Base-by-base conservation (phyloP, 2,797 vertebrate species). In the Stomatorhinus walkeri region DNA sequence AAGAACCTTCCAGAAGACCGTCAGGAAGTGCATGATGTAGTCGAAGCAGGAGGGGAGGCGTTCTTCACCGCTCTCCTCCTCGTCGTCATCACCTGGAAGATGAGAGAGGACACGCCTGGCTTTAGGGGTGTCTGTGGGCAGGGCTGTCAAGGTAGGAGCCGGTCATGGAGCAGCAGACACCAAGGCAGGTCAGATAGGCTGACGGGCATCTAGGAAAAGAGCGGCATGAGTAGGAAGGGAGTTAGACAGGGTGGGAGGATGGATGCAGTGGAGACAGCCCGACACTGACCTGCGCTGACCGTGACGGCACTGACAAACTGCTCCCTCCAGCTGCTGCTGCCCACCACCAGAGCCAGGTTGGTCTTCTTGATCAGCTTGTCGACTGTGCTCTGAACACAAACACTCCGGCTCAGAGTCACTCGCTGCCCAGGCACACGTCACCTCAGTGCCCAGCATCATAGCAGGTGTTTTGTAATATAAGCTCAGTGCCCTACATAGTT, bases 21-120 rank as follows among this genome's bases (percentile, higher is more conserved):
- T 97, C 90, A 97, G 96, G 94, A 97, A 97, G 93, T 97, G 97
- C 97, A 97, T 97, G 95, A 97, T 97, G 94, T 97, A 97, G 92
- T 97, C 97, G 32, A 97, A 97, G 93, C 97, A 97, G 89, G 96
- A 97, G 0, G 96, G 97, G 88, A 97, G 95, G 3, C 96, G 95
- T 93, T 97, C 97, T 91, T 97, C 97, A 1, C 96, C 96, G 0
- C 96, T 96, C 89, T 97, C 97, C 68, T 97, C 97, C 24, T 97
- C 96, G 19, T 97, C 96, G 22, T 97, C 97, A 1, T 97, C 96
- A 87, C 96, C 97, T 97, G 90, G 14, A 54, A n/a, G 48, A 8
- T 7, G 36, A 6, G 40, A 72, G 24, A 14, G 3, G 28, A 16
- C 9, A 10, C 4, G 43, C 19, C 36, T 4, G 36, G 22, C 14